A percentile compares a stretch with the other conserved stretches of the same genome.
phyloP scores from a whole-genome alignment of 2,113 vertebrate species.

The Aleadryas rufinucha region DNA sequence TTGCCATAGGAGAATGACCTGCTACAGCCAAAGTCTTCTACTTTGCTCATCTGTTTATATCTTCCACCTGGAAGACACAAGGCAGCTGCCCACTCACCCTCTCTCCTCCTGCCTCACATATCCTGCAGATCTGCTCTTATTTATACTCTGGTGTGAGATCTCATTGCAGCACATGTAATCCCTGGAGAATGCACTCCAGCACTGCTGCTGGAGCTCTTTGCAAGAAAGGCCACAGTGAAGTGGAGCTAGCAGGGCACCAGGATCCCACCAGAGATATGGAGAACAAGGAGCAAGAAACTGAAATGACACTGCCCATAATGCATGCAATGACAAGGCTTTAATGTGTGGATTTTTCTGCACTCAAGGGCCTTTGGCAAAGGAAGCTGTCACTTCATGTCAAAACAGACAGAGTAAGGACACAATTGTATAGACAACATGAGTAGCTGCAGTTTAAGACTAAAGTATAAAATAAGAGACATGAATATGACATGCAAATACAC shows the following conservation, averaged over 20 bases:
- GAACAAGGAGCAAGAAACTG: background rate
- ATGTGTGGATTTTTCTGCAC: fast-evolving
- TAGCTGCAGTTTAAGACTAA: background rate
- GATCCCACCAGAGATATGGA: background rate
- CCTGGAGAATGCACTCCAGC: background rate
- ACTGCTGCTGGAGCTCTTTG: background rate
- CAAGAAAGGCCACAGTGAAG: background rate
- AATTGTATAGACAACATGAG: fast-evolving
- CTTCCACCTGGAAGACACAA: background rate
- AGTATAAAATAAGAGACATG: background rate
- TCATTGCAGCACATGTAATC: fast-evolving
- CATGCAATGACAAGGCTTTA: background rate
- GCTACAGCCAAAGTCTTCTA: background rate
- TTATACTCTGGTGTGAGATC: background rate
- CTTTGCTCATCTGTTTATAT: background rate
- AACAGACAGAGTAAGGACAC: background rate
- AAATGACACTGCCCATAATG: fast-evolving
- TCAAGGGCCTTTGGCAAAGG: background rate
- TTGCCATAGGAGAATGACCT: background rate
- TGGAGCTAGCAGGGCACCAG: background rate
- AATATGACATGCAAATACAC: background rate
- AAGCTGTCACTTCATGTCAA: background rate
- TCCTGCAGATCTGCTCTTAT: background rate
- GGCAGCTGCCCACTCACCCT: background rate
- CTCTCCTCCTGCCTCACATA: background rate